Base-by-base conservation (phyloP, 2,888 invertebrate species). In the Sthenelais limicola region DNA sequence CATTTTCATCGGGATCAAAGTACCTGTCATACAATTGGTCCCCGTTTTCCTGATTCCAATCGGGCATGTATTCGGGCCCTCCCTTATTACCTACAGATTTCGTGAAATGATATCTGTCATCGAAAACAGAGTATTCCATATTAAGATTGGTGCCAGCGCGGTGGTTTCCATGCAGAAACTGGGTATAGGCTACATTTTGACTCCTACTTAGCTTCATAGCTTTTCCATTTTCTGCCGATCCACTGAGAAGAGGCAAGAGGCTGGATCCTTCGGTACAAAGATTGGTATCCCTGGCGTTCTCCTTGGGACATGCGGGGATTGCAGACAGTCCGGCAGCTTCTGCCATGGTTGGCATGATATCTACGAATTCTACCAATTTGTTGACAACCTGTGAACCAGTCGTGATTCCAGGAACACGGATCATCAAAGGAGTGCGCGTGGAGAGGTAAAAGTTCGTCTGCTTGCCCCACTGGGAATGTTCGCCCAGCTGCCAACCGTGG, bases 341-440 rank as follows among this genome's bases (percentile, higher is more conserved):
- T 0, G 77, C 81, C 7, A 81, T 73, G 1, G 81, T 81, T 3
- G 82, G 82, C 56, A 80, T 81, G 1, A 82, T 72, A 58, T 82
- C 82, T 12, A 82, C 80, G 68, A 80, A 80, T 70, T 82, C 81
- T 15, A 79, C 78, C 2, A 82, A 73, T 26, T 75, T 21, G 47
- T 79, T 79, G 3, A 80, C 79, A 3, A 76, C 76, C 0, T 78
- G 71, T 3, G 80, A 80, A 9, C 69, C 28, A 48, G 79, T 79
- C 0, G 82, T 81, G n/a, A 78, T 28, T 32, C 81, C 82, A 3
- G 83, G 83, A 28, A 82, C 68, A 30, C 73, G 75, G 4, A 82
- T 68, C 78, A 82, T 79, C 78, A 81, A 78, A 1, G 82, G 82
- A 18, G 80, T 80, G 47, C 80, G 81, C 0, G 80, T 79, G 0